Percentiles rank a stretch among this genome's conserved stretches.
These are phyloP conservation scores for Coptodon bakossiorum DNA, from an alignment of 2,113 vertebrate species.

Conservation along the genomic window DNA sequence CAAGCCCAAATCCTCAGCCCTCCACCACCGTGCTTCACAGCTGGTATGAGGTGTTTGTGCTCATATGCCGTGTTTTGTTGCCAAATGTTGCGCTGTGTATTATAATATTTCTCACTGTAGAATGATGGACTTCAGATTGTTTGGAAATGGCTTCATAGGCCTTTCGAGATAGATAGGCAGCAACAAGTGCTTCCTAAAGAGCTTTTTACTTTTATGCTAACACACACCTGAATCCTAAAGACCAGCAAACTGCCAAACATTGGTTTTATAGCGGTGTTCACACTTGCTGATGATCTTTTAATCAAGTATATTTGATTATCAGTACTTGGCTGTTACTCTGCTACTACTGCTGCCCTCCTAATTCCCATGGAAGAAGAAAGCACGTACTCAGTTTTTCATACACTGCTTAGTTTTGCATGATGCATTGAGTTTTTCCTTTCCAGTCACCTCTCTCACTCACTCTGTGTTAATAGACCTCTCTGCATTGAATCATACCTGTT, in stretches of 20 bases:
- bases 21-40: neutral
- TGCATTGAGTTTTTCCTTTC: no score
- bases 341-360: neutral
- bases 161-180: neutral
- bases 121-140: neutral
- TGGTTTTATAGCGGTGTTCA: neutral
- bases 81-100: neutral
- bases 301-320: neutral
- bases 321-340: neutral
- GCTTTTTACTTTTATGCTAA: neutral
- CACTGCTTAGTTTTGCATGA: no score
- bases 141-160: neutral
- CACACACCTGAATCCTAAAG: neutral
- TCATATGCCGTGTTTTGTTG: rapidly evolving
- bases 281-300: neutral
- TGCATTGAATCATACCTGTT: no score
- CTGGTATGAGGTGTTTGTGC: rapidly evolving
- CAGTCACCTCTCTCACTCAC: no score
- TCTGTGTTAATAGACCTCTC: no score
- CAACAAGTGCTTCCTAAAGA: neutral
- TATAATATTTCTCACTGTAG: neutral
- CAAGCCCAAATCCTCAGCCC: neutral
- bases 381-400: rapidly evolving
- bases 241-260: neutral
- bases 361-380: neutral